Evolutionary conservation across 2,888 invertebrate species (phyloP).

Genomic region (Idaea biselata): DNA sequence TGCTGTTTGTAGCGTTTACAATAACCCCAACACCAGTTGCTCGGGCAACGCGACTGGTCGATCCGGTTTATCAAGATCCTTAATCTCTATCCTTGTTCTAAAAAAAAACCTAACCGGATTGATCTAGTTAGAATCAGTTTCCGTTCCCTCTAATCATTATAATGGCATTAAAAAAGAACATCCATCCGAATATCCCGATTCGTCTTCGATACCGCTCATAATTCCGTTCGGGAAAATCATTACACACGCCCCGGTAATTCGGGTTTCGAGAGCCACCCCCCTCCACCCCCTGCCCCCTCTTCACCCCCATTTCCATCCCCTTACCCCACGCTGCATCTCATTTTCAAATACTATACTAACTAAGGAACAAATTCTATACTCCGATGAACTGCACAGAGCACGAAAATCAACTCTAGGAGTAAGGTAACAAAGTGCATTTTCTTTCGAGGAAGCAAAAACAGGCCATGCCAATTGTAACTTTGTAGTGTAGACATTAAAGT

Average conservation of each 20-base stretch:
- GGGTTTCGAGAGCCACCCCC: slow-evolving; percentile 69
- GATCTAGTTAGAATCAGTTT: slow-evolving; percentile 31
- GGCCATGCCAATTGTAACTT: slow-evolving; percentile 65
- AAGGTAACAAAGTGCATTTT: slow-evolving; percentile 46
- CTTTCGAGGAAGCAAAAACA: slow-evolving; percentile 20
- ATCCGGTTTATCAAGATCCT: neutral
- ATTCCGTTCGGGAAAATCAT: slow-evolving; percentile 78
- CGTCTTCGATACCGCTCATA: slow-evolving; percentile 72
- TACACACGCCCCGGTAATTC: slow-evolving; percentile 79
- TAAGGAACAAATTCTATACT: slow-evolving; percentile 60
- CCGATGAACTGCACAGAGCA: slow-evolving; percentile 36
- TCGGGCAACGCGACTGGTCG: neutral
- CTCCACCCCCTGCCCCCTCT: slow-evolving; percentile 29
- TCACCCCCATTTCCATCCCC: slow-evolving; percentile 35
- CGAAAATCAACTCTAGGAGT: slow-evolving; percentile 57
- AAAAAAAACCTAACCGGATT: slow-evolving; percentile 19
- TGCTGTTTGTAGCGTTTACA: too few species aligned
- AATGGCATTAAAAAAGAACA: slow-evolving; percentile 52
- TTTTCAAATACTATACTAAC: slow-evolving; percentile 73
- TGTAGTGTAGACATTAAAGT: slow-evolving; percentile 62
- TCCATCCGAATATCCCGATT: slow-evolving; percentile 49
- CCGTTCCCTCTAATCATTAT: slow-evolving; percentile 46
- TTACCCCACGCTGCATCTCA: slow-evolving; percentile 74
- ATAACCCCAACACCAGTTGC: neutral
- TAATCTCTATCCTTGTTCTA: slow-evolving; percentile 10